Conservation (phyloP, 2,888 invertebrate species). For the Epirrhoe tristata region DNA sequence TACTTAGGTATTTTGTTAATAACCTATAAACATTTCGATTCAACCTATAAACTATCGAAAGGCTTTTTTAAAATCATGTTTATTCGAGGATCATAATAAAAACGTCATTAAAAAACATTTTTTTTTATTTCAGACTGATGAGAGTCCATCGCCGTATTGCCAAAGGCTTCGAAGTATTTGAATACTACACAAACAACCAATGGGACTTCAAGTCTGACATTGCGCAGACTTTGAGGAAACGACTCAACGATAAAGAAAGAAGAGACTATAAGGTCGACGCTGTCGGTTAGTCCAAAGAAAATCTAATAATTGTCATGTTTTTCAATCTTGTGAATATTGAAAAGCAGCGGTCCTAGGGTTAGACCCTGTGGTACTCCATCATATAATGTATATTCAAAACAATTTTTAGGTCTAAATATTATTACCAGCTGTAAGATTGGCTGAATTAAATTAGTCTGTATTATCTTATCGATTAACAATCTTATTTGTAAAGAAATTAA, state of each 20-base stretch:
- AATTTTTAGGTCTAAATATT: no score
- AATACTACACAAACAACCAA: conserved; percentile 96
- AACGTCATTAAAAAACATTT: no score
- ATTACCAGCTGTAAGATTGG: no score
- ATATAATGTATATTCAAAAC: neutral
- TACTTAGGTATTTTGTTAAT: no score
- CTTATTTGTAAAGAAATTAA: neutral
- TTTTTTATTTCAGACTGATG: conserved; percentile 86
- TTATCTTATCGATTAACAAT: neutral
- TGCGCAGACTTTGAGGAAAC: conserved; percentile 82
- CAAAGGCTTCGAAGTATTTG: conserved; percentile 95
- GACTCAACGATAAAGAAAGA: conserved; percentile 88
- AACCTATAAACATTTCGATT: no score
- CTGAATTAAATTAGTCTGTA: no score
- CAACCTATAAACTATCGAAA: no score
- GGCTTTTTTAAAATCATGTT: no score
- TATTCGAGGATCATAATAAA: no score
- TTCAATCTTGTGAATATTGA: neutral
- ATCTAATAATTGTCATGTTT: neutral
- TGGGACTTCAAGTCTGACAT: conserved; percentile 94
- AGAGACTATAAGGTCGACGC: conserved; percentile 89
- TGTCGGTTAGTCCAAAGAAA: conserved; percentile 65
- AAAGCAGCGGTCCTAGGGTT: neutral
- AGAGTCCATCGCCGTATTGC: conserved; percentile 93
- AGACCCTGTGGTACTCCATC: conserved; percentile 4